phyloP scores from a whole-genome alignment of 2,797 vertebrate species.

The Emydoidea blandingii region DNA sequence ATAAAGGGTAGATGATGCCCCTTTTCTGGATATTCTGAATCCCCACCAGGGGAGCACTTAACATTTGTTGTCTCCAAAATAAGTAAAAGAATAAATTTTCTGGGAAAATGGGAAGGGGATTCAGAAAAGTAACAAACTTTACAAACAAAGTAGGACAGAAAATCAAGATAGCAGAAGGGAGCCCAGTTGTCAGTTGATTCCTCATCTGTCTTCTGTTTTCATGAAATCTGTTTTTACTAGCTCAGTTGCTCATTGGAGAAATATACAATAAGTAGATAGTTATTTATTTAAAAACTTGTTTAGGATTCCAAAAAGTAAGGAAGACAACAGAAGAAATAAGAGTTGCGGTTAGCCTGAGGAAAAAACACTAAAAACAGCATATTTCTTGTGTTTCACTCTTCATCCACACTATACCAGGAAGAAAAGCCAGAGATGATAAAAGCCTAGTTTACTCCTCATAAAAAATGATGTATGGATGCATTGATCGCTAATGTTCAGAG shows the following conservation, averaged over 20 bases:
- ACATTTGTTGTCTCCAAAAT: background rate
- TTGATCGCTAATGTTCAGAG: constrained; percentile 56
- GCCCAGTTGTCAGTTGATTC: rapidly evolving
- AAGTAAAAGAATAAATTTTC: background rate
- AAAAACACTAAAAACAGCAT: background rate
- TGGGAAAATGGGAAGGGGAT: background rate
- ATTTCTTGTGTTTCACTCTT: background rate
- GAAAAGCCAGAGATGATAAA: constrained; percentile 41
- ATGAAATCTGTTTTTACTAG: background rate
- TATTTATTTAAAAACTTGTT: background rate
- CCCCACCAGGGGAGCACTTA: background rate
- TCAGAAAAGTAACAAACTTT: background rate
- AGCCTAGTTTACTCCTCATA: constrained; percentile 23
- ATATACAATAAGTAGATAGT: background rate
- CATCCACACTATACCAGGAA: background rate
- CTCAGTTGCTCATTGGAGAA: background rate
- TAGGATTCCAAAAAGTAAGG: background rate
- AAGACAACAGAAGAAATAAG: background rate
- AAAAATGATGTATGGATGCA: background rate
- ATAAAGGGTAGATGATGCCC: background rate
- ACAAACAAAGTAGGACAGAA: background rate
- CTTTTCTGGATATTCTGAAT: background rate
- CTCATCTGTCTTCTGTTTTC: background rate
- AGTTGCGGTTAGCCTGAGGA: background rate
- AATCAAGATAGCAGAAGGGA: background rate